Evolutionary conservation across 1,140 invertebrate genomes (phyloP).

Genomic region (Brachionus paranguensis): DNA sequence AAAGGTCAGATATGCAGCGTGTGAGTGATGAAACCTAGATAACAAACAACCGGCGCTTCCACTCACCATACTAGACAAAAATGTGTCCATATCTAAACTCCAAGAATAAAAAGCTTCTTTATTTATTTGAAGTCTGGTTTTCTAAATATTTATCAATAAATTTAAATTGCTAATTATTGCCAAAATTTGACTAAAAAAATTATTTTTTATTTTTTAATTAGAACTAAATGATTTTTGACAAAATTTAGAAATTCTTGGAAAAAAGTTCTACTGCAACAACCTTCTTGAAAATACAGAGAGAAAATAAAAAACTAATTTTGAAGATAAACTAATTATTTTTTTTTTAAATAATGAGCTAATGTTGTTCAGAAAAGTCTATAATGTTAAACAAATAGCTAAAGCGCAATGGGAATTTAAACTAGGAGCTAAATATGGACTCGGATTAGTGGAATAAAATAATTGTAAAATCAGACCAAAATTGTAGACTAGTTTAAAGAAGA

Average conservation of each 20-base stretch:
- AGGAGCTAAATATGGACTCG: background rate
- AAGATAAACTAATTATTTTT: background rate
- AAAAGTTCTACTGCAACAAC: too few species aligned
- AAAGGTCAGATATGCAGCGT: background rate
- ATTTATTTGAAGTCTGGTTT: too few species aligned
- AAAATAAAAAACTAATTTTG: too few species aligned
- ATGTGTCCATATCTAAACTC: background rate
- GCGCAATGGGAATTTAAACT: background rate
- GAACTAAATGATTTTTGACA: background rate
- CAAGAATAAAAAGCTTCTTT: background rate
- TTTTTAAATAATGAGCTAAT: background rate
- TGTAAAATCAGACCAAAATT: background rate
- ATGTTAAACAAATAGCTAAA: background rate
- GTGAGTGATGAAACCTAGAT: background rate
- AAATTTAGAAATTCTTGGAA: background rate
- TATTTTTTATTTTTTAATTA: background rate
- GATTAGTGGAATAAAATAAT: background rate
- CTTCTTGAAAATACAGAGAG: too few species aligned
- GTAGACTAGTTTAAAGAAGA: background rate
- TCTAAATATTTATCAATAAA: too few species aligned
- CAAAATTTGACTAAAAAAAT: background rate
- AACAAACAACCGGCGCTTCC: background rate
- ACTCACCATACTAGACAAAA: background rate
- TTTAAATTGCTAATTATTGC: too few species aligned
- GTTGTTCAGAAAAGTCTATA: background rate